phyloP scores from a whole-genome alignment of 2,797 vertebrate genomes.

The Poeciliopsis infans region DNA sequence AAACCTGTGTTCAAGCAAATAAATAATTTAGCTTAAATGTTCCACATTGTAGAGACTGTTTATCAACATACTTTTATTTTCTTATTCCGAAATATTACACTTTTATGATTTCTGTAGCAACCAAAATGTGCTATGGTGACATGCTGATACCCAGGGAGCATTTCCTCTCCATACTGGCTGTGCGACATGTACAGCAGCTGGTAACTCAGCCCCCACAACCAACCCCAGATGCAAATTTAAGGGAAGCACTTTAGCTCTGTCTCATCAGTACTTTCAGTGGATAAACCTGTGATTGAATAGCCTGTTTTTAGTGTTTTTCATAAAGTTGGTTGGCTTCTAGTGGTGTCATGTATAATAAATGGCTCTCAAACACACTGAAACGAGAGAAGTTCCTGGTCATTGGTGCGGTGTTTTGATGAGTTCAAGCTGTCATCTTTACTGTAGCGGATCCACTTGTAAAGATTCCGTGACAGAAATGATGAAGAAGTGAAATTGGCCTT shows the following conservation, averaged over 20 bases:
- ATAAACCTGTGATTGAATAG: conserved; percentile 2
- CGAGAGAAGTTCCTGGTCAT: conserved; percentile 12
- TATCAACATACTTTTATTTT: conserved; percentile 61
- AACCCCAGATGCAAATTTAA: conserved; percentile 66
- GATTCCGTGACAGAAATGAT: background rate
- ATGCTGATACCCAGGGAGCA: conserved; percentile 74
- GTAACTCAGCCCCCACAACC: conserved; percentile 72
- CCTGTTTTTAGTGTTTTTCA: background rate
- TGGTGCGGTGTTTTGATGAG: conserved; percentile 2
- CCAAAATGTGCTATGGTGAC: conserved; percentile 70
- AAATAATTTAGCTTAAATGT: conserved; percentile 19
- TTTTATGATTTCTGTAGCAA: conserved; percentile 79
- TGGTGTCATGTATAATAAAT: conserved; percentile 18
- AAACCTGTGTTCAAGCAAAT: background rate
- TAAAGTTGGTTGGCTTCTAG: background rate
- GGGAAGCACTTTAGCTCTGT: conserved; percentile 32
- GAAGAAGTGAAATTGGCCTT: conserved; percentile 3
- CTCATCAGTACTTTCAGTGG: conserved; percentile 16
- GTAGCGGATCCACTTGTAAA: conserved; percentile 10
- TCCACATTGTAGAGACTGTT: conserved; percentile 20
- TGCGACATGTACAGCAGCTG: conserved; percentile 78
- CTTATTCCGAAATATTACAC: conserved; percentile 65
- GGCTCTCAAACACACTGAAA: conserved; percentile 12
- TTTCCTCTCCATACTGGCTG: conserved; percentile 72
- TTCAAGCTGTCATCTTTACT: conserved; percentile 10